Conservation (phyloP, 2,888 invertebrate genomes). For the Mesopsocus fuscifrons region DNA sequence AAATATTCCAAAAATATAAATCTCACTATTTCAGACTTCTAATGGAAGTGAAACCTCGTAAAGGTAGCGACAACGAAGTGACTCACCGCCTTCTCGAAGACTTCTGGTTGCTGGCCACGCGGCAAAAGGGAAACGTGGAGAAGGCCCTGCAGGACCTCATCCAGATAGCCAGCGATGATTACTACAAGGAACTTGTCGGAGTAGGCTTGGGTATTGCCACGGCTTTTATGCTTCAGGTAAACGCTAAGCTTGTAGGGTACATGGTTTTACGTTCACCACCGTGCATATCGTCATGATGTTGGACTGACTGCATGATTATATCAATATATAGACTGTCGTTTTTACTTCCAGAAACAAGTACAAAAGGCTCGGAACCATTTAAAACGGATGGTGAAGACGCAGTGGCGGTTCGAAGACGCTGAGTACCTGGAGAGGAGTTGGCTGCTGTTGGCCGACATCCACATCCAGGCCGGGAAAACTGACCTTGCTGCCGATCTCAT, state of each 20-base stretch:
- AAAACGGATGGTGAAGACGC: slow-evolving; percentile 65
- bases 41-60: slow-evolving; percentile 47
- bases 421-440: slow-evolving; percentile 91
- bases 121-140: slow-evolving; percentile 69
- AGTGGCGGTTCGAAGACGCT: slow-evolving; percentile 90
- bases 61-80: slow-evolving; percentile 40
- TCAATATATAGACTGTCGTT: too few relatives aligned
- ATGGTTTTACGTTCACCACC: too few relatives aligned
- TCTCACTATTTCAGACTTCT: background rate
- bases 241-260: too few relatives aligned
- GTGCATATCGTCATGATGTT: too few relatives aligned
- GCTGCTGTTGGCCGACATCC: slow-evolving; percentile 83
- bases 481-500: slow-evolving; percentile 75
- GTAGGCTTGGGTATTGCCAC: slow-evolving; percentile 70
- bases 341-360: slow-evolving; percentile 74
- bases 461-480: slow-evolving; percentile 60
- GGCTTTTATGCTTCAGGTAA: slow-evolving; percentile 34
- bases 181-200: slow-evolving; percentile 52
- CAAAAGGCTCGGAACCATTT: slow-evolving; percentile 84
- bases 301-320: too few relatives aligned
- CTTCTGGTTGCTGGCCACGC: slow-evolving; percentile 63
- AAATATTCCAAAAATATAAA: too few relatives aligned
- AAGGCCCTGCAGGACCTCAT: slow-evolving; percentile 62
- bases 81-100: slow-evolving; percentile 57
- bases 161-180: slow-evolving; percentile 46